These are phyloP conservation scores for Procambarus virginalis DNA, from an alignment of 1,140 invertebrate species.

Conservation along the genomic window DNA sequence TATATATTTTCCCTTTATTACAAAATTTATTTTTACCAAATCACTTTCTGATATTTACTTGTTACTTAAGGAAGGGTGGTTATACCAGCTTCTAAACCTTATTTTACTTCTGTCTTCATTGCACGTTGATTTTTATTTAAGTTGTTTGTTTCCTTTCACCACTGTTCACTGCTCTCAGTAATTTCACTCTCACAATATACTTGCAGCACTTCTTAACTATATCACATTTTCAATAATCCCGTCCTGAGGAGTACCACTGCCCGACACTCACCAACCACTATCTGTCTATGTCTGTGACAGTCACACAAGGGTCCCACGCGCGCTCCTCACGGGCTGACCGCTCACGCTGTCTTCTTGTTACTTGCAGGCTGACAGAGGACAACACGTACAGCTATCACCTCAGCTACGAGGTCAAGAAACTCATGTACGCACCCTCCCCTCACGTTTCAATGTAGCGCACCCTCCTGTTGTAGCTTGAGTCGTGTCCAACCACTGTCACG, in stretches of 20 bases:
- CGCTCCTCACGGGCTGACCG: slow-evolving; percentile 46
- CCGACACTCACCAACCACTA: slow-evolving; percentile 38
- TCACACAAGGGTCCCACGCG: slow-evolving; percentile 18
- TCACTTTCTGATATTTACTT: background rate
- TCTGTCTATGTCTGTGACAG: slow-evolving; percentile 41
- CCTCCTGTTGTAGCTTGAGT: slow-evolving; percentile 57
- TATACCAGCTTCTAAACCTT: background rate
- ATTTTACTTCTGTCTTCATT: background rate
- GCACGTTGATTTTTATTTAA: background rate
- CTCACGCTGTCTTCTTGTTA: slow-evolving; percentile 71
- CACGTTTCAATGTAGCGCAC: slow-evolving; percentile 62
- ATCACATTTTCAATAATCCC: slow-evolving; percentile 36
- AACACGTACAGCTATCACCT: slow-evolving; percentile 86
- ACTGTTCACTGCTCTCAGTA: slow-evolving; percentile 23
- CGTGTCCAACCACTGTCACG: slow-evolving; percentile 29
- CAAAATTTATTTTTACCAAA: background rate
- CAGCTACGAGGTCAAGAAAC: slow-evolving; percentile 99
- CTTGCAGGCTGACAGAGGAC: slow-evolving; percentile 84
- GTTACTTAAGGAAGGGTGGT: background rate
- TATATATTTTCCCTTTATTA: background rate
- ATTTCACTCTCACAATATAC: slow-evolving; percentile 27
- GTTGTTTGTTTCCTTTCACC: background rate
- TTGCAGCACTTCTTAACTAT: slow-evolving; percentile 33
- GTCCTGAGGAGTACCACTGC: slow-evolving; percentile 47
- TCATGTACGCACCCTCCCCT: slow-evolving; percentile 89